Evolutionary conservation across 2,888 invertebrate species (phyloP).

Genomic region (Aproaerema taeniolella): DNA sequence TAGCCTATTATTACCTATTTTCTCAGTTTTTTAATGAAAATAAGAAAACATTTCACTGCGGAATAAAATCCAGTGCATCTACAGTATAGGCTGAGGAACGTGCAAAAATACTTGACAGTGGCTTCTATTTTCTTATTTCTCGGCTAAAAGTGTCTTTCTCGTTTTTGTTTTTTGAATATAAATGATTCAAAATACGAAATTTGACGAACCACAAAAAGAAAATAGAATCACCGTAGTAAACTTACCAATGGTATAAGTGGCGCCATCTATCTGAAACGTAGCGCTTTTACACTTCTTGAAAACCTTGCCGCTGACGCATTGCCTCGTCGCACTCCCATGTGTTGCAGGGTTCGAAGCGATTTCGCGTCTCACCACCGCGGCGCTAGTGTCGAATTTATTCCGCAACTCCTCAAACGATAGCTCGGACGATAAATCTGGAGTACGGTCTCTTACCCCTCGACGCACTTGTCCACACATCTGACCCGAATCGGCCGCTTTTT

Average conservation of each 20-base stretch:
- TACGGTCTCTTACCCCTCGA: constrained; percentile 30
- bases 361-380: constrained; percentile 51
- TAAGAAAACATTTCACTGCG: too few relatives aligned
- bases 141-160: too few relatives aligned
- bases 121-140: too few relatives aligned
- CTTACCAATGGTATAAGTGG: constrained; percentile 91
- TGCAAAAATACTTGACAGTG: too few relatives aligned
- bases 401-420: constrained; percentile 65
- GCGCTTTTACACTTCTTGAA: constrained; percentile 92
- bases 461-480: constrained; percentile 59
- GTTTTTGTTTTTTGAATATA: too few relatives aligned
- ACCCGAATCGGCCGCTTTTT: constrained; percentile 40
- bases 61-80: too few relatives aligned
- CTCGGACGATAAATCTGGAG: constrained; percentile 53
- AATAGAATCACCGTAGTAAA: too few relatives aligned
- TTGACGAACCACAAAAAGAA: too few relatives aligned
- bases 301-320: constrained; percentile 76
- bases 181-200: too few relatives aligned
- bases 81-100: too few relatives aligned
- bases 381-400: constrained; percentile 64
- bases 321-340: constrained; percentile 68
- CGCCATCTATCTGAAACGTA: constrained; percentile 91
- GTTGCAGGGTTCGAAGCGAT: constrained; percentile 65
- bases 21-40: too few relatives aligned
- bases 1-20: too few relatives aligned